These are phyloP conservation scores for Anthonomus grandis DNA, from an alignment of 1,140 invertebrate genomes.

Conservation along the genomic window DNA sequence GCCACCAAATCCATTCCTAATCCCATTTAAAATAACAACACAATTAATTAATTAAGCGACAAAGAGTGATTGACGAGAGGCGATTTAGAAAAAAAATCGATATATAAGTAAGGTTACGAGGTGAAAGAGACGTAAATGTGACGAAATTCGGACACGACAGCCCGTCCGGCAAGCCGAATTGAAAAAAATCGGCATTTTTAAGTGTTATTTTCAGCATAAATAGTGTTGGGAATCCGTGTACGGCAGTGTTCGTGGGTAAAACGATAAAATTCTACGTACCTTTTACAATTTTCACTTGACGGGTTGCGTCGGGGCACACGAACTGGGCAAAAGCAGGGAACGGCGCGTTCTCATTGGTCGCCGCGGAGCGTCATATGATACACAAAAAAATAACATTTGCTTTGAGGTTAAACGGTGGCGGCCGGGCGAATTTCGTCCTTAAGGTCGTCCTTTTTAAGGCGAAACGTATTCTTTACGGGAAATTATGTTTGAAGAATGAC, in stretches of 20 bases:
- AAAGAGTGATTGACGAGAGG: conserved; percentile 30
- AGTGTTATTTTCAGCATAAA: conserved; percentile 28
- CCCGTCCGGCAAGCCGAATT: conserved; percentile 7
- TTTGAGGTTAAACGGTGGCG: conserved; percentile 39
- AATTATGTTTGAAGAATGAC: conserved; percentile 23
- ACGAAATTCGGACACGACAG: conserved; percentile 11
- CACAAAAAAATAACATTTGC: conserved; percentile 46
- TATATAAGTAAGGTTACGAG: conserved; percentile 48
- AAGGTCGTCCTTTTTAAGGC: conserved; percentile 5
- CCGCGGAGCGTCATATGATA: conserved; percentile 47
- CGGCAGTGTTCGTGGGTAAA: conserved; percentile 47
- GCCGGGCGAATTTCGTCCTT: conserved; percentile 28
- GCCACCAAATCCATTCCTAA: conserved; percentile 14
- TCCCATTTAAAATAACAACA: conserved; percentile 7
- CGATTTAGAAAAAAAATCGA: conserved; percentile 43
- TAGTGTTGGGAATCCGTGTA: conserved; percentile 32
- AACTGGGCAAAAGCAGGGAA: conserved; percentile 45
- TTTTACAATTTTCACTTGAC: conserved; percentile 48
- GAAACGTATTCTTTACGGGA: conserved; percentile 3
- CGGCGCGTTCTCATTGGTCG: conserved; percentile 42
- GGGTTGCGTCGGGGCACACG: conserved; percentile 47
- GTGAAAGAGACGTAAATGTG: conserved; percentile 35
- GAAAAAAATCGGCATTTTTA: conserved; percentile 32
- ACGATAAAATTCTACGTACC: conserved; percentile 52
- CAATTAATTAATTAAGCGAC: conserved; percentile 24